A percentile compares a stretch with the other conserved stretches of the same genome.
These are phyloP conservation scores for Catharus minimus DNA, from an alignment of 2,113 vertebrate genomes.

Conservation along the genomic window DNA sequence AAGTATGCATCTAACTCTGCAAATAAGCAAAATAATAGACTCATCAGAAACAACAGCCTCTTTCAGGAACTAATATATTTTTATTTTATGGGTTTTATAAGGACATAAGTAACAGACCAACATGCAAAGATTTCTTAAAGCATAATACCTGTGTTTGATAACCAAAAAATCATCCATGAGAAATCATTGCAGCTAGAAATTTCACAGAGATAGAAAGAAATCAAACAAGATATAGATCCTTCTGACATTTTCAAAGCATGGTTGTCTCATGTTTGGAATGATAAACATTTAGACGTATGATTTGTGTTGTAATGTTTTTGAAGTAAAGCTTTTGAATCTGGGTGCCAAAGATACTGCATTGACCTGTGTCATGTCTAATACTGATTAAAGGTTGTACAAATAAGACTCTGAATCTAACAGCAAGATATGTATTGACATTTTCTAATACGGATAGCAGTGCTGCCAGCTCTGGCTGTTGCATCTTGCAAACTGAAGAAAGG, in stretches of 20 bases:
- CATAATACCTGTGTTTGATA: background rate
- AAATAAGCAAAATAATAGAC: background rate
- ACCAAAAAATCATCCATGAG: background rate
- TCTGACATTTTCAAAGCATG: slow-evolving; percentile 34
- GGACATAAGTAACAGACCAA: background rate
- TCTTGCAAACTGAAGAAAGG: slow-evolving; percentile 12
- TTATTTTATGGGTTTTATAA: background rate
- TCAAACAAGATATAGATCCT: background rate
- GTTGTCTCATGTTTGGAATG: background rate
- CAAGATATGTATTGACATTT: slow-evolving; percentile 54
- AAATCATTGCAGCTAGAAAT: background rate
- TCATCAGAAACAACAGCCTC: background rate
- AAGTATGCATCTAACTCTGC: background rate
- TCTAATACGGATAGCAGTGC: background rate
- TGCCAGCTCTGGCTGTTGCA: background rate
- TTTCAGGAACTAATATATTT: background rate
- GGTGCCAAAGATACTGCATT: slow-evolving; percentile 16
- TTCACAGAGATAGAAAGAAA: background rate
- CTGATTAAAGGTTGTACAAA: slow-evolving; percentile 54
- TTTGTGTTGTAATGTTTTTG: slow-evolving; percentile 1
- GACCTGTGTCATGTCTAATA: slow-evolving; percentile 49
- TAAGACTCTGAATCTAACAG: slow-evolving; percentile 34
- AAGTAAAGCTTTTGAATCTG: slow-evolving; percentile 32
- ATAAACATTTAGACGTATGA: slow-evolving; percentile 14
- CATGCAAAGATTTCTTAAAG: background rate